Percentiles rank a stretch among this genome's conserved stretches.
Conservation (phyloP, 2,113 vertebrate species). For the Pantherophis guttatus region DNA sequence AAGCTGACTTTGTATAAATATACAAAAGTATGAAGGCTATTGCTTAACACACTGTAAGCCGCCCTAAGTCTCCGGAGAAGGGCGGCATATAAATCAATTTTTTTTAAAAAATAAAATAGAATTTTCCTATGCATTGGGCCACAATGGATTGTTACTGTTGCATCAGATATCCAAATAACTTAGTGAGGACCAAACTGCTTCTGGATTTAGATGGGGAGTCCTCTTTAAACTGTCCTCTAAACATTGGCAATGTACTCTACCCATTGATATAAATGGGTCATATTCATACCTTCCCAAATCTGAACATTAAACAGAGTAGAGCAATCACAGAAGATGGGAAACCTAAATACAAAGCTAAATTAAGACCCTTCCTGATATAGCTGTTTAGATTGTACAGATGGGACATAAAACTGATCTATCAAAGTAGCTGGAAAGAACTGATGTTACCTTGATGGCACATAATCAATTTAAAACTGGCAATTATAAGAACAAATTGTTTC, state of each 20-base stretch:
- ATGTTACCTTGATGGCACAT: not conserved
- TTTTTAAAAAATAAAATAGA: not conserved
- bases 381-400: not conserved
- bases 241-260: not conserved
- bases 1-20: too few species aligned
- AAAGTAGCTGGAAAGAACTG: not conserved
- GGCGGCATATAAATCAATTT: too few species aligned
- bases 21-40: too few species aligned
- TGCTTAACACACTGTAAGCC: too few species aligned
- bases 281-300: not conserved
- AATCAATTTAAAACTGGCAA: not conserved
- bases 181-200: not conserved
- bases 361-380: not conserved
- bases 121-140: not conserved
- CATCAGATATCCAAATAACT: not conserved
- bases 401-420: not conserved
- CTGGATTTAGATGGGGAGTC: not conserved
- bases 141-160: not conserved
- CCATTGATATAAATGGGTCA: not conserved
- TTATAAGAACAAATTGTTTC: not conserved
- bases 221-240: not conserved
- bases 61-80: too few species aligned
- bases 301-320: not conserved
- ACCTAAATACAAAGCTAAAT: not conserved
- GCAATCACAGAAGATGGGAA: not conserved